Evolutionary conservation across 1,140 invertebrate species (phyloP), one percentile per base, ranked within the genome.

Genomic region (Sipha flava): DNA sequence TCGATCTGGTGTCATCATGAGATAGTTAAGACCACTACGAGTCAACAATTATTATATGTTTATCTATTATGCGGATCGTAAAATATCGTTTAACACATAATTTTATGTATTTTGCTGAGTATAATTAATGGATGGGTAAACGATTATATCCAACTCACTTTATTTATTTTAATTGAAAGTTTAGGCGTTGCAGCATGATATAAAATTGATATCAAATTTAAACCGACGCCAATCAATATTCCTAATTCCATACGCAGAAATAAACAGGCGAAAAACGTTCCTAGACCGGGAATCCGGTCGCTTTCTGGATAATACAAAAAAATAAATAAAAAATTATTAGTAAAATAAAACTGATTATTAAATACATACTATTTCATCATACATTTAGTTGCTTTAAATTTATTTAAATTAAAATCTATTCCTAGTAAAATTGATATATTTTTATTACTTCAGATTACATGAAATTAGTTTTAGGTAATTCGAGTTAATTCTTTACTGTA

Each of bases 131-230:
- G n/a, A n/a, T n/a, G n/a, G n/a, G n/a, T n/a, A n/a, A n/a, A n/a
- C n/a, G n/a, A n/a, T n/a, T n/a, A n/a, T n/a, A n/a, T n/a, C n/a
- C 26, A 1, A 23, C 23, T 70, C n/a, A 70, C 66, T 84, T 87
- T 89, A 12, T 92, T 85, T 81, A 90, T 89, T 85, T 93, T 92
- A 3, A 93, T 89, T 7, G 88, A 88, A 45, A 97, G 90, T 84
- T 94, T 94, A 29, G 95, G 95, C 81, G 94, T 88, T 0, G 95
- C 94, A 29, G 93, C 92, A 83, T 95, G 92, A 84, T 97, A 96
- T 7, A 98, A 86, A 66, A 98, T 92, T 83, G 96, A 94, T 10
- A 95, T 86, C 12, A 98, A 87, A 83, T 95, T 96, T 21, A 96
- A 86, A 16, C 91, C 91, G 59, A 97, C 91, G 14, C 95, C 96